phyloP scores from a whole-genome alignment of 2,888 invertebrate genomes.

The Podabrus alpinus region DNA sequence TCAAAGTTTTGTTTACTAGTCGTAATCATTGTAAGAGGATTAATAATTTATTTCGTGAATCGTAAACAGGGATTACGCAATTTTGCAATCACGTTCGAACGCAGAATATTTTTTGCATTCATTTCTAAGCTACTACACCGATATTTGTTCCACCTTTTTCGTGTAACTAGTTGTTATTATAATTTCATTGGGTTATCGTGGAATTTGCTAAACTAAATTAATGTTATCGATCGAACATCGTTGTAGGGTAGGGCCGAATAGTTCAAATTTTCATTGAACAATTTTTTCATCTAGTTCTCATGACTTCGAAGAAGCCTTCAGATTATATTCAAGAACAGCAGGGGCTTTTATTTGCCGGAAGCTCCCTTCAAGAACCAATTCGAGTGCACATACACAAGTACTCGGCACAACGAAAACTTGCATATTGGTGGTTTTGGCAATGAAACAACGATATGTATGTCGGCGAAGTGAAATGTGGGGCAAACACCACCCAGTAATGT shows the following conservation, averaged over 20 bases:
- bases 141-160: not conserved
- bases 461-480: not conserved
- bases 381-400: too few species aligned
- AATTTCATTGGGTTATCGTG: not conserved
- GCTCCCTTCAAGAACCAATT: too few species aligned
- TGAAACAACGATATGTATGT: too few species aligned
- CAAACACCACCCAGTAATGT: not conserved
- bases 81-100: not conserved
- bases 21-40: not conserved
- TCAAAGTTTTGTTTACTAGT: not conserved
- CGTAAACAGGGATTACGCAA: not conserved
- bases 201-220: not conserved
- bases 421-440: too few species aligned
- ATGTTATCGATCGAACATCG: not conserved
- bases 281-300: not conserved
- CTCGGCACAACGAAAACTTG: too few species aligned
- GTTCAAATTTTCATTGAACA: not conserved
- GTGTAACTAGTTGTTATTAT: not conserved
- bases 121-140: not conserved
- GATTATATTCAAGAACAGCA: not conserved
- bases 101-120: not conserved
- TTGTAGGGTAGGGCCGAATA: not conserved
- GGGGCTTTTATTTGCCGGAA: too few species aligned
- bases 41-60: not conserved
- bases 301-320: not conserved